Percentiles rank a stretch among this genome's conserved stretches.
Evolutionary conservation across 2,888 invertebrate species (phyloP).

Genomic region (Magallana nippona): DNA sequence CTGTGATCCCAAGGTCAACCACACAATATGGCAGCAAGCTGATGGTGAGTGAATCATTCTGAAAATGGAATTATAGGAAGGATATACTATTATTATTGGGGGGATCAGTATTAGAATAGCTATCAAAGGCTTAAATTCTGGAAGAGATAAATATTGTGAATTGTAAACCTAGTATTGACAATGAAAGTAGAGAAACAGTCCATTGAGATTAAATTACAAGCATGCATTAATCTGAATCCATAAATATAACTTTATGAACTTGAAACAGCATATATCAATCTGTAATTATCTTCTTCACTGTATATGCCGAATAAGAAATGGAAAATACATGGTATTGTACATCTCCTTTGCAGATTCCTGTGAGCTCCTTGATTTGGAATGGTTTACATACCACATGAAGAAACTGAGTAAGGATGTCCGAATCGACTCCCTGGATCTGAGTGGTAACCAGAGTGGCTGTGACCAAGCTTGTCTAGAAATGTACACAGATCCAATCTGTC

Average conservation of each 20-base stretch:
- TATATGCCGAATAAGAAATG: no score
- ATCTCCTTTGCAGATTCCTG: slow-evolving; percentile 60
- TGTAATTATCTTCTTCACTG: neutral
- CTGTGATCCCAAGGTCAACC: slow-evolving; percentile 59
- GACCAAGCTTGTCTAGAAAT: slow-evolving; percentile 47
- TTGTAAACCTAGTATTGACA: no score
- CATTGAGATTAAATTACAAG: no score
- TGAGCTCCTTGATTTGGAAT: slow-evolving; percentile 58
- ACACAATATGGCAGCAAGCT: slow-evolving; percentile 58
- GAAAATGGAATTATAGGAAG: no score
- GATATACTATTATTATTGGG: no score
- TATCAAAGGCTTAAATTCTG: no score
- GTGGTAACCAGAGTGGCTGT: slow-evolving; percentile 43
- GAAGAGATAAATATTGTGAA: no score
- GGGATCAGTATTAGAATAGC: no score
- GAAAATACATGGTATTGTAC: neutral
- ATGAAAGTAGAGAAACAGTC: no score
- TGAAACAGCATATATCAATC: no score
- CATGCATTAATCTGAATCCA: no score
- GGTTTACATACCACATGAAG: slow-evolving; percentile 52
- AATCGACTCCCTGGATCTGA: slow-evolving; percentile 16
- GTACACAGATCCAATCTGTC: slow-evolving; percentile 44
- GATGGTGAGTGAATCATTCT: slow-evolving; percentile 49
- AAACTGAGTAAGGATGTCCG: slow-evolving; percentile 21
- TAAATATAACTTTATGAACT: no score